Conservation (phyloP, 2,797 vertebrate genomes). For the Neosalanx taihuensis region DNA sequence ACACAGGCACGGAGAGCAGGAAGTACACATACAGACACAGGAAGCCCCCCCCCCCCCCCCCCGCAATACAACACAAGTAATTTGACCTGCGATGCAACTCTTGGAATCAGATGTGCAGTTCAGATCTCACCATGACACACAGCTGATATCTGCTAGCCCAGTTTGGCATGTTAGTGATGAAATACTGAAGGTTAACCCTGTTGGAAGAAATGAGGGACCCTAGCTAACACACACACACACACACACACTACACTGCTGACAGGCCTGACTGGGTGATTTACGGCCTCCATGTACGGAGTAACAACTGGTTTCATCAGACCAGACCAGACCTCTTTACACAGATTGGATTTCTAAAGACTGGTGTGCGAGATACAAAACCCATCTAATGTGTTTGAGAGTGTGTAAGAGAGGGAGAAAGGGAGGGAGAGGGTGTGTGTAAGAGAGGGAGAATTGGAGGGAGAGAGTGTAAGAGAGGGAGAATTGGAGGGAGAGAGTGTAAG, state of each 20-base stretch:
- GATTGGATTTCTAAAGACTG: constrained; percentile 70
- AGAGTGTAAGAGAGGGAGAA: constrained; percentile 34
- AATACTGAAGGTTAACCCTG: too few relatives aligned
- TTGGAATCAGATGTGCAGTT: too few relatives aligned
- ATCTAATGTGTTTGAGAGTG: constrained; percentile 49
- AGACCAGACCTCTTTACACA: constrained; percentile 65
- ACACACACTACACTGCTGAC: constrained; percentile 43
- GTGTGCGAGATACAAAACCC: constrained; percentile 57
- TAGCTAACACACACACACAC: neutral
- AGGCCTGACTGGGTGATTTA: constrained; percentile 70
- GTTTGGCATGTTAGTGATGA: too few relatives aligned
- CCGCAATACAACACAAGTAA: too few relatives aligned
- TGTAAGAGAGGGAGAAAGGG: constrained; percentile 11
- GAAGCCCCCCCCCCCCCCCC: too few relatives aligned
- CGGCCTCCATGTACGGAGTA: constrained; percentile 68
- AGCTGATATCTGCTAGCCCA: too few relatives aligned
- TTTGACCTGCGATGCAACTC: too few relatives aligned
- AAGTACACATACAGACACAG: too few relatives aligned
- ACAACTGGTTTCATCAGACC: constrained; percentile 75
- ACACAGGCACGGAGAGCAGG: neutral
- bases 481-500: constrained; percentile 28
- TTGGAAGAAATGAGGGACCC: neutral
- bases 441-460: constrained; percentile 35
- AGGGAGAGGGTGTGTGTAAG: constrained; percentile 21
- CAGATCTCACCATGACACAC: too few relatives aligned